Evolutionary conservation across 2,888 invertebrate genomes (phyloP).

Genomic region (Agonum fuliginosum): DNA sequence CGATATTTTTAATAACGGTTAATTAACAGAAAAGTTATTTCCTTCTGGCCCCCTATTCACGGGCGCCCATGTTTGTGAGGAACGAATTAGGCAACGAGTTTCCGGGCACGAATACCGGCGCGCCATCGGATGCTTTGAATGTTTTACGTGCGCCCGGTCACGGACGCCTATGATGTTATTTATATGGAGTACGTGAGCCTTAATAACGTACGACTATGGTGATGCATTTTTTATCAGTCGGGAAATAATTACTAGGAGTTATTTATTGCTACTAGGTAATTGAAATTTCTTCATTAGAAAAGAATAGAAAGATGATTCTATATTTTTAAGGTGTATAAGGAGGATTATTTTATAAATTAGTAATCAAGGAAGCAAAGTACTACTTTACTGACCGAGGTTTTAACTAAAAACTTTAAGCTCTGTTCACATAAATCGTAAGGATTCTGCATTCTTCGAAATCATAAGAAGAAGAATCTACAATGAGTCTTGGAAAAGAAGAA

Average conservation of each 20-base stretch:
- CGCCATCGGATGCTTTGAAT: slow-evolving; percentile 29
- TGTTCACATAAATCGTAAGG: too few species aligned
- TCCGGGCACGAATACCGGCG: slow-evolving; percentile 23
- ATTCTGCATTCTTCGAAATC: too few species aligned
- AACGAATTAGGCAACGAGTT: slow-evolving; percentile 26
- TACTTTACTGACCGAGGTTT: too few species aligned
- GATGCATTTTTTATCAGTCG: slow-evolving; percentile 5
- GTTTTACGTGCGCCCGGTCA: slow-evolving; percentile 15
- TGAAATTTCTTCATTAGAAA: not conserved
- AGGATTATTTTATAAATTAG: too few species aligned
- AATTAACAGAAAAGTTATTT: slow-evolving; percentile 42
- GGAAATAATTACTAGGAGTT: slow-evolving; percentile 1
- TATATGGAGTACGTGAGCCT: slow-evolving; percentile 34
- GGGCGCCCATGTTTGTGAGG: slow-evolving; percentile 14
- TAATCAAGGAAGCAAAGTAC: too few species aligned
- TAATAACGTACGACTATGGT: slow-evolving; percentile 39
- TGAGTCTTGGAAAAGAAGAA: too few species aligned
- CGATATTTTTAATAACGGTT: slow-evolving; percentile 19
- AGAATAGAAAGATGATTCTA: not conserved
- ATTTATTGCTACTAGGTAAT: not conserved
- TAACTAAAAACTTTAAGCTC: too few species aligned
- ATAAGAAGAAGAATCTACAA: too few species aligned
- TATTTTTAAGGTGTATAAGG: too few species aligned
- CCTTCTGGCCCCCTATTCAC: slow-evolving; percentile 31
- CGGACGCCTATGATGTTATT: slow-evolving; percentile 37